Conservation (phyloP, 2,888 invertebrate species). For the Papilio elwesi region DNA sequence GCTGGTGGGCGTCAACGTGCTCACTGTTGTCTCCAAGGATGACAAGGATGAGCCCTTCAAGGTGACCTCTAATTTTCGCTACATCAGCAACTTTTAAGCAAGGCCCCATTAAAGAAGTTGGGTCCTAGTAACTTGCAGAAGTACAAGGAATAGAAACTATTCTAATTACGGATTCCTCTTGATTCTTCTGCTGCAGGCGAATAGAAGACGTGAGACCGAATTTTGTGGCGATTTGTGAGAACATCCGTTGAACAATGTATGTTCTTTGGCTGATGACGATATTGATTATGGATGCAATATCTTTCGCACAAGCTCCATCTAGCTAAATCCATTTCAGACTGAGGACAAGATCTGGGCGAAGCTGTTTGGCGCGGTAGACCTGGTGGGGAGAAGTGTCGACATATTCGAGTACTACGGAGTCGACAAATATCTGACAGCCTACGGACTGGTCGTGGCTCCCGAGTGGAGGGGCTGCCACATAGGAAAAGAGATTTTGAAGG, state of each 20-base stretch:
- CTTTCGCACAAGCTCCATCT: too few species aligned
- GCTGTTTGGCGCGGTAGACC: slow-evolving; percentile 76
- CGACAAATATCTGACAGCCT: slow-evolving; percentile 72
- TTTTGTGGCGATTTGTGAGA: too few species aligned
- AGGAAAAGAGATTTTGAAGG: slow-evolving; percentile 70
- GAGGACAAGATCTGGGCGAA: slow-evolving; percentile 72
- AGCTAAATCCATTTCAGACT: slow-evolving; percentile 53
- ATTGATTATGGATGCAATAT: too few species aligned
- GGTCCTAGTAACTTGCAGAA: too few species aligned
- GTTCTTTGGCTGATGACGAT: too few species aligned
- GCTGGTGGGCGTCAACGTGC: slow-evolving; percentile 72
- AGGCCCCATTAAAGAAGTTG: too few species aligned
- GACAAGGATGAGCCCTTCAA: slow-evolving; percentile 72
- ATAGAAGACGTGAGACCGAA: too few species aligned
- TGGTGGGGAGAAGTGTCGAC: slow-evolving; percentile 68
- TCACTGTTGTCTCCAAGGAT: slow-evolving; percentile 64
- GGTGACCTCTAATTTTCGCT: slow-evolving; percentile 48
- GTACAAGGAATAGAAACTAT: too few species aligned
- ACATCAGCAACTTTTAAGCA: too few species aligned
- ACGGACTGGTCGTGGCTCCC: slow-evolving; percentile 76
- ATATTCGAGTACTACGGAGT: slow-evolving; percentile 68
- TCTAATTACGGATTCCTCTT: too few species aligned
- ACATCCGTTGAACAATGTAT: too few species aligned
- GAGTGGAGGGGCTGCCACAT: slow-evolving; percentile 73
- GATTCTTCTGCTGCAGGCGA: too few species aligned